Evolutionary conservation across 2,113 vertebrate genomes (phyloP).

Genomic region (Anguilla rostrata): DNA sequence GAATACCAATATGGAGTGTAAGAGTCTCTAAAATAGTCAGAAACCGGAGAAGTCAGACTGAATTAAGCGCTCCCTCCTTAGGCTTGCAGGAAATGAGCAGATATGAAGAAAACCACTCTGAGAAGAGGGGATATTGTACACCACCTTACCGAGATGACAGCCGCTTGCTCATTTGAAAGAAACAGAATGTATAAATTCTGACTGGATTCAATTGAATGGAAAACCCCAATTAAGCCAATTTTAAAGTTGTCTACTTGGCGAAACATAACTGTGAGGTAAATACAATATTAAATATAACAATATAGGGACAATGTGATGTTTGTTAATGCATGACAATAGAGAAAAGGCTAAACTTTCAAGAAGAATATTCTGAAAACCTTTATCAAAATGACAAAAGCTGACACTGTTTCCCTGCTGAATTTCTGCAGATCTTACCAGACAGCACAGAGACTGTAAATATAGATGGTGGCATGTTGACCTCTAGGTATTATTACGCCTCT

Average conservation of each 20-base stretch:
- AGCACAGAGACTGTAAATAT: neutral
- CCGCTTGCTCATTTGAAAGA: neutral
- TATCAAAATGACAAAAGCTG: neutral
- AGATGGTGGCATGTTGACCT: neutral
- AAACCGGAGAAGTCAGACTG: neutral
- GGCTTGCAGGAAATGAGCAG: neutral
- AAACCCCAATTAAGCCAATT: too few relatives aligned
- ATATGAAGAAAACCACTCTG: neutral
- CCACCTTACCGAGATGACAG: neutral
- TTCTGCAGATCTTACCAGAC: neutral
- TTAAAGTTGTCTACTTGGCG: too few relatives aligned
- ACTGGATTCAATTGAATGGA: too few relatives aligned
- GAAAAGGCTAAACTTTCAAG: too few relatives aligned
- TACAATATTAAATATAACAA: too few relatives aligned
- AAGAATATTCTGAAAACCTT: neutral
- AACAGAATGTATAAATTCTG: neutral
- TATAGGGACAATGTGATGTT: too few relatives aligned
- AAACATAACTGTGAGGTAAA: too few relatives aligned
- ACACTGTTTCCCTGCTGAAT: neutral
- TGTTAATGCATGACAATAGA: too few relatives aligned
- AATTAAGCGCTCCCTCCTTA: neutral
- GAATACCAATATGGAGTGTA: neutral
- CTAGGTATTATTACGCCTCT: neutral
- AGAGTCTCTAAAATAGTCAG: neutral
- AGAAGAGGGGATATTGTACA: neutral